Evolutionary conservation across 1,140 invertebrate species (phyloP), one percentile per base, ranked within the genome.

Genomic region (Aphelinus certus): DNA sequence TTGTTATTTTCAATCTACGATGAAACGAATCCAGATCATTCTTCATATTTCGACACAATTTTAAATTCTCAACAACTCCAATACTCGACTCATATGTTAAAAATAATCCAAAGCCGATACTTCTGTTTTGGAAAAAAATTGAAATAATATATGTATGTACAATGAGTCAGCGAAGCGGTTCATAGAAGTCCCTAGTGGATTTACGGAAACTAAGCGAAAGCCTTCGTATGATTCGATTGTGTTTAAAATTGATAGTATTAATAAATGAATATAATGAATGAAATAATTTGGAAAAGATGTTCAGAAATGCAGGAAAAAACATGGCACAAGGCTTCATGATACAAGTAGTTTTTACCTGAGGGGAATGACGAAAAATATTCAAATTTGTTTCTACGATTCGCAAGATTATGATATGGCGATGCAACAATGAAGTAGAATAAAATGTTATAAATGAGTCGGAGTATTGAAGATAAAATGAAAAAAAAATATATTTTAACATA

Each of bases 151-250:
- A 26, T 26, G 26, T 26, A 26, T 26, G 26, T 10, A 65, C 42
- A 65, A 46, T 73, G 4, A 57, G 53, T n/a, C 5, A 74, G 58
- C 49, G 64, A 74, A 61, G 55, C 65, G 48, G 65, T 63, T 76
- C 62, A 53, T 43, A 80, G 66, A 80, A 82, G 73, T 83, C 81
- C 78, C 53, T 80, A 82, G 82, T 77, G 81, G 79, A 82, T 81
- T 82, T 81, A 85, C 78, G 82, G 82, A 86, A 85, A 84, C 81
- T 79, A 87, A 87, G 86, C 86, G 80, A 85, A 88, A 87, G 84
- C 4, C 86, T 87, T 83, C 83, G 78, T 85, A 77, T 82, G 83
- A 83, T 84, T 78, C 51, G 83, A 49, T 84, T 78, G 80, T 81
- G 71, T 80, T 75, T 82, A 79, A 77, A 83, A 83, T 74, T 81